phyloP scores from a whole-genome alignment of 1,140 invertebrate species.

The Ips nitidus region DNA sequence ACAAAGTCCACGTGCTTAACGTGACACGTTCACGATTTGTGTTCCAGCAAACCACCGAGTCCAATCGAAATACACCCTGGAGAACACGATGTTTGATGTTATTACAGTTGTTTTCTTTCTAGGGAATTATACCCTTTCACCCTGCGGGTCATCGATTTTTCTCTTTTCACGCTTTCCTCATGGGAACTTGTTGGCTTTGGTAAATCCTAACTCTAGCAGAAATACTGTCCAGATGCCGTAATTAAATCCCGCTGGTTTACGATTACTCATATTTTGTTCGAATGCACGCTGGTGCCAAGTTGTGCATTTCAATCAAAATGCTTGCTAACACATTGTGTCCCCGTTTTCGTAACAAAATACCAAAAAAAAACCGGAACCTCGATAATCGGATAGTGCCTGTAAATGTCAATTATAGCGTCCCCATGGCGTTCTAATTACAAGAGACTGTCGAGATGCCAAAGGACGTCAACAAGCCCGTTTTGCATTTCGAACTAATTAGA shows the following conservation, averaged over 20 bases:
- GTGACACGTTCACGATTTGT: constrained; percentile 48
- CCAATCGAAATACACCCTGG: constrained; percentile 44
- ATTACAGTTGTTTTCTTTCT: constrained; percentile 49
- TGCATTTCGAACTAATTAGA: constrained; percentile 17
- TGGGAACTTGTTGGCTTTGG: constrained; percentile 3
- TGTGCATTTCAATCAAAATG: too few species aligned
- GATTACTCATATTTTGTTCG: too few species aligned
- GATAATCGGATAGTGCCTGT: not conserved
- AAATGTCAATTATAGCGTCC: constrained; percentile 15
- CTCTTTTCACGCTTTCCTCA: constrained; percentile 6
- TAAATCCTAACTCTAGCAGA: not conserved
- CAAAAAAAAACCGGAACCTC: too few species aligned
- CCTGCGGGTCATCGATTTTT: constrained; percentile 24
- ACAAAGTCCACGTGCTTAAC: constrained; percentile 43
- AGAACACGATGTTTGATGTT: constrained; percentile 45
- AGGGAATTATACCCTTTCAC: constrained; percentile 37
- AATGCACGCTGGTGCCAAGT: too few species aligned
- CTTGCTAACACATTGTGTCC: too few species aligned
- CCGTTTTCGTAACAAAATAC: too few species aligned
- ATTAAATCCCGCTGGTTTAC: too few species aligned
- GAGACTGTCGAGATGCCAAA: constrained; percentile 12
- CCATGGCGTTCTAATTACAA: constrained; percentile 10
- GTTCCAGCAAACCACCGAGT: constrained; percentile 42
- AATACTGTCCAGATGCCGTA: not conserved
- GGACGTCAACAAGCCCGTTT: constrained; percentile 14